phyloP scores from a whole-genome alignment of 2,888 invertebrate genomes.

The Sarcophaga subvicina region DNA sequence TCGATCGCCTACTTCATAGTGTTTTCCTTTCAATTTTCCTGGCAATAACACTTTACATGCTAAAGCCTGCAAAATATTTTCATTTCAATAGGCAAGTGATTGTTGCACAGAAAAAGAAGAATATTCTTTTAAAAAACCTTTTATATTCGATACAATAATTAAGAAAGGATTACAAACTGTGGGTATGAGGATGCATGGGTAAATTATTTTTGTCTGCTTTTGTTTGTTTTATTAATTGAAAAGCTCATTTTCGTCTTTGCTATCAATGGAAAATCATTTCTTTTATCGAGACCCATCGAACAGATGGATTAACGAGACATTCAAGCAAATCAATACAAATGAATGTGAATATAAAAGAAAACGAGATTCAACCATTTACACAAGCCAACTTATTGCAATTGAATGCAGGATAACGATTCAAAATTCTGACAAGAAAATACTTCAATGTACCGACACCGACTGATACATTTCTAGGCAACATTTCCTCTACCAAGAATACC shows the following conservation, averaged over 20 bases:
- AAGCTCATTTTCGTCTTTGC: slow-evolving; percentile 33
- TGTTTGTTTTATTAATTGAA: slow-evolving; percentile 62
- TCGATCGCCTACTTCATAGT: no score
- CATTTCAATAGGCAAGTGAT: no score
- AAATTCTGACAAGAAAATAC: slow-evolving; percentile 57
- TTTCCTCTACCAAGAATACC: no score
- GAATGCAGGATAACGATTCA: slow-evolving; percentile 42
- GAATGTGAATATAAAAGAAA: slow-evolving; percentile 64
- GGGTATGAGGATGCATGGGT: background rate
- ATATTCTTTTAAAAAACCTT: background rate
- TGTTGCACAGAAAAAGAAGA: no score
- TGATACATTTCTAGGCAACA: no score
- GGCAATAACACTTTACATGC: no score
- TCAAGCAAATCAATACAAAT: slow-evolving; percentile 55
- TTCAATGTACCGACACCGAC: slow-evolving; percentile 3
- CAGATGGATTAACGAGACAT: slow-evolving; percentile 54
- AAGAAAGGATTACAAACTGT: background rate
- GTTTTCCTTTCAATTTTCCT: no score
- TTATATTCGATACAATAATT: background rate
- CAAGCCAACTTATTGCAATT: slow-evolving; percentile 17
- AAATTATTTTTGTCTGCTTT: slow-evolving; percentile 7
- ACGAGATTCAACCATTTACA: slow-evolving; percentile 53
- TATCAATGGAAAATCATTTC: slow-evolving; percentile 36
- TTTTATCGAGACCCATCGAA: slow-evolving; percentile 38
- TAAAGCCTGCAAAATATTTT: no score